A percentile compares a stretch with the other conserved stretches of the same genome.
phyloP scores from a whole-genome alignment of 2,797 vertebrate species.

The Gorsachius magnificus region DNA sequence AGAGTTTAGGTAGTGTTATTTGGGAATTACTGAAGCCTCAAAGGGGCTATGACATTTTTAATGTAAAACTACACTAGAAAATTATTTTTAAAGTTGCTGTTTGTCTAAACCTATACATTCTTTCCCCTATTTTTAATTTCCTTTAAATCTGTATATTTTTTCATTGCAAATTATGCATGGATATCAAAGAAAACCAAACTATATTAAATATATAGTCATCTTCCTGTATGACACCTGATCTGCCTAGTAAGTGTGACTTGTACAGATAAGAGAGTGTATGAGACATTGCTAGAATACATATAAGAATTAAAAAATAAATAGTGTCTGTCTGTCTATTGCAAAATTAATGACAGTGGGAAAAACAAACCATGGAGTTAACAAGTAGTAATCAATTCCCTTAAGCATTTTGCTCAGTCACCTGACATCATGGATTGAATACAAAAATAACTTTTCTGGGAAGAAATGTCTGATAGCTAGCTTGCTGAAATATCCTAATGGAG shows the following conservation, averaged over 20 bases:
- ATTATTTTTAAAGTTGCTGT: background rate
- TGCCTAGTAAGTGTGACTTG: background rate
- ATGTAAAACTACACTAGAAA: background rate
- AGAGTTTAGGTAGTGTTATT: background rate
- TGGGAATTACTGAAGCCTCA: background rate
- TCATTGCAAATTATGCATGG: background rate
- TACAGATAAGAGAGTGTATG: background rate
- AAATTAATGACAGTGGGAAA: background rate
- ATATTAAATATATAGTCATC: background rate
- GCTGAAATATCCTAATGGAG: background rate
- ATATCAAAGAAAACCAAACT: background rate
- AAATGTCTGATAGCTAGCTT: background rate
- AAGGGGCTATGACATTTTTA: background rate
- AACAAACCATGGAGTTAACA: background rate
- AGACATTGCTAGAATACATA: background rate
- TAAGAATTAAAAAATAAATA: background rate
- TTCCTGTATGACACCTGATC: background rate
- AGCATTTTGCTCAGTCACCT: background rate
- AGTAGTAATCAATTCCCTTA: background rate
- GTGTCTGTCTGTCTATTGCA: background rate
- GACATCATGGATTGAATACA: background rate
- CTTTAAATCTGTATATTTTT: background rate
- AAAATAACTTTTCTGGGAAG: background rate
- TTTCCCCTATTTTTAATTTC: fast-evolving
- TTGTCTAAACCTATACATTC: background rate